Conservation (phyloP, 2,797 vertebrate genomes). For the Lutjanus campechanus region DNA sequence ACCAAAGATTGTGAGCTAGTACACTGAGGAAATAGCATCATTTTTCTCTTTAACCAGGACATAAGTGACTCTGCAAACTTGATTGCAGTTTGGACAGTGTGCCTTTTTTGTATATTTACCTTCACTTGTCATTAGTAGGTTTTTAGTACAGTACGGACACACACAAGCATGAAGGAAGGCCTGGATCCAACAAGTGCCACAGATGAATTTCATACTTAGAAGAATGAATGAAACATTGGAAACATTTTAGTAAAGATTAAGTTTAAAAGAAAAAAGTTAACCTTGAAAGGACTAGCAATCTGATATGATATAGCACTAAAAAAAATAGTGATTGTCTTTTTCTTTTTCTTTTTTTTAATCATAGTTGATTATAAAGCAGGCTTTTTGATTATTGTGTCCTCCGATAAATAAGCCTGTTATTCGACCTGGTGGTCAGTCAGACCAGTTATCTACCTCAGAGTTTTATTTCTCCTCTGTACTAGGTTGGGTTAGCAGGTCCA, state of each 20-base stretch:
- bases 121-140: constrained; percentile 88
- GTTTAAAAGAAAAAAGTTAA: constrained; percentile 84
- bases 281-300: constrained; percentile 85
- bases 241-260: constrained; percentile 83
- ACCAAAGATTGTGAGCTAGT: constrained; percentile 97
- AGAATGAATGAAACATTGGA: constrained; percentile 70
- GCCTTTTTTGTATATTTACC: constrained; percentile 98
- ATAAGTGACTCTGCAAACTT: constrained; percentile 91
- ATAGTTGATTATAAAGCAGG: constrained; percentile 81
- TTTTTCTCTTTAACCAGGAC: constrained; percentile 90
- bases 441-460: constrained; percentile 99
- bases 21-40: constrained; percentile 68
- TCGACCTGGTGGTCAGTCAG: constrained; percentile 93
- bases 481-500: constrained; percentile 97
- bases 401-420: constrained; percentile 90
- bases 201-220: constrained; percentile 90
- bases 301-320: constrained; percentile 54
- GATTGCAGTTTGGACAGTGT: constrained; percentile 95
- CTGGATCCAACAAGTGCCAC: constrained; percentile 96
- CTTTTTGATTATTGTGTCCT: constrained; percentile 92
- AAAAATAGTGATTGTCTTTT: constrained; percentile 77
- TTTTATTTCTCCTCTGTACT: constrained; percentile 94
- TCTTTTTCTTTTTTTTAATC: constrained; percentile 66
- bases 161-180: constrained; percentile 93
- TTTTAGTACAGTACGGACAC: constrained; percentile 91